Percentiles rank a stretch among this genome's conserved stretches.
phyloP scores from a whole-genome alignment of 1,140 invertebrate genomes.

The Drosophila prosaltans region DNA sequence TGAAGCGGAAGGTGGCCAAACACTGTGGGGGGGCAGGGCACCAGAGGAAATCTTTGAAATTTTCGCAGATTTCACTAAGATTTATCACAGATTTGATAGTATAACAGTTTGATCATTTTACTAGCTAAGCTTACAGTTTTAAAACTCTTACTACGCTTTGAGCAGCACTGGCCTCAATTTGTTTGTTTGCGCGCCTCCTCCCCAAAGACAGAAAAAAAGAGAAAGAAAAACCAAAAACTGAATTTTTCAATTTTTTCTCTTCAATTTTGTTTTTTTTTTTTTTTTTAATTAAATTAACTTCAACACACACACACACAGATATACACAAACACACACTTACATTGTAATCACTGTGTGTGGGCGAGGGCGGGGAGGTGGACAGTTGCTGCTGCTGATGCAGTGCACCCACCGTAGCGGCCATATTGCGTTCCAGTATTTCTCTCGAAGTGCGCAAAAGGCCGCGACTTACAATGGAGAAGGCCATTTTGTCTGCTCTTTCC shows the following conservation, averaged over 20 bases:
- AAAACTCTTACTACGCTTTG: constrained; percentile 6
- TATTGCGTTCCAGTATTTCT: constrained; percentile 81
- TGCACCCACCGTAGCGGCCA: constrained; percentile 70
- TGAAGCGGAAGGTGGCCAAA: neutral
- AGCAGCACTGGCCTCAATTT: constrained; percentile 22
- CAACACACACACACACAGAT: constrained; percentile 31
- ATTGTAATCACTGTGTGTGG: constrained; percentile 60
- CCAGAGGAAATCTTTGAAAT: neutral
- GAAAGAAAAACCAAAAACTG: neutral
- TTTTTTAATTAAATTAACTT: constrained; percentile 58
- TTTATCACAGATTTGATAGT: neutral
- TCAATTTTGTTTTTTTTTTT: neutral
- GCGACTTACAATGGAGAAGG: constrained; percentile 75
- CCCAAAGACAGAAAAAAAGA: neutral
- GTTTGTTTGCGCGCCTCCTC: neutral
- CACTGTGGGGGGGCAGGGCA: neutral
- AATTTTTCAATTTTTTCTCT: neutral
- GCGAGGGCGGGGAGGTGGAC: constrained; percentile 49
- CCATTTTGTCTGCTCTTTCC: constrained; percentile 55
- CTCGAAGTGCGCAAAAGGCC: constrained; percentile 78
- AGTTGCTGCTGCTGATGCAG: constrained; percentile 47
- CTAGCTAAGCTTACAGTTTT: constrained; percentile 12
- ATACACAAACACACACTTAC: constrained; percentile 53
- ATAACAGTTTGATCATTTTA: neutral
- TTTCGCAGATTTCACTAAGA: constrained; percentile 26